Base-by-base conservation (phyloP, 1,140 invertebrate genomes). In the Drosophila obscura region DNA sequence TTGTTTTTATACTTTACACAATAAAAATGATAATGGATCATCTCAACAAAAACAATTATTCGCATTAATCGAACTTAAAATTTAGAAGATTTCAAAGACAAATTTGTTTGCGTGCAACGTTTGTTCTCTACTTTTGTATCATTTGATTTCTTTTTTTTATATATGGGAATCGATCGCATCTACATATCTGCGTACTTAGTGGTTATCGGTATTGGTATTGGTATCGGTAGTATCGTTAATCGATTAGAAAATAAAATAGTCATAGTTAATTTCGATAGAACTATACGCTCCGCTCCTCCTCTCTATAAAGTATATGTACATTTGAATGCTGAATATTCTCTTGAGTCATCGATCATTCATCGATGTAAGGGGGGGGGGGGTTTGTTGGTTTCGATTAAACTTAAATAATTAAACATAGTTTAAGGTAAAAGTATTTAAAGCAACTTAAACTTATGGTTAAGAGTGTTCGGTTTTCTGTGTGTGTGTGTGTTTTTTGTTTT, bases 11-110 rank as follows among this genome's bases (percentile, higher is more conserved):
- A 58, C 51, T 69, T 69, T 69, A 69, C 66, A 69, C 66, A 69
- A 69, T 69, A 69, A 69, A 69, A 69, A 69, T 69, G 64, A 69
- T 69, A 69, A 69, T 69, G 66, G 51, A 39, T 69, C 66, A 19
- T 69, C 66, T 69, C 66, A 69, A 69, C 66, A 69, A 69, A 69
- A 69, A 69, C 66, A 69, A 69, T 69, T 69, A 68, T 68, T 57
- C 64, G 66, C 66, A 68, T 65, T 50, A 68, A 45, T 53, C 41
- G 60, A 16, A 63, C 55, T 39, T 39, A 39, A 39, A 39, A 39
- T 39, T 39, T 39, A 13, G 35, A 39, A 63, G 60, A 55, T 55
- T 55, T 55, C 41, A 63, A 63, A 69, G 66, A 69, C 66, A 69
- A 69, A 69, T 43, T 69, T 69, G 66, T 26, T 57, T 69, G 62